Evolutionary conservation across 1,140 invertebrate genomes (phyloP).

Genomic region (Euura lappo): DNA sequence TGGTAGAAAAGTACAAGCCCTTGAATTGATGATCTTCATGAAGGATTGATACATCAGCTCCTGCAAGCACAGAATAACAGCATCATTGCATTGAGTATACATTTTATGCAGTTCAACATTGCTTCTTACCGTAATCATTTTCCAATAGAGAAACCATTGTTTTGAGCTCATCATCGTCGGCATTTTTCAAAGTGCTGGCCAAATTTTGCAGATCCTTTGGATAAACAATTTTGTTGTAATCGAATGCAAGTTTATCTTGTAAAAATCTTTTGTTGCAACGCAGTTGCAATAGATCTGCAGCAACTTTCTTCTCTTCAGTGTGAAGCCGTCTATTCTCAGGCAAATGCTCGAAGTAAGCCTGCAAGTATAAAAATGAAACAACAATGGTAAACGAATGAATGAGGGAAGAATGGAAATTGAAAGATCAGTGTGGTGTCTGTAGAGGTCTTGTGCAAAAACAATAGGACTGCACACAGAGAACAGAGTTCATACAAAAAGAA

Average conservation of each 20-base stretch:
- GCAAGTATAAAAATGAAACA: background rate
- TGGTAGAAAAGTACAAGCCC: conserved; percentile 30
- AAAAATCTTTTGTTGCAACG: conserved; percentile 6
- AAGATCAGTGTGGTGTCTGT: too few relatives aligned
- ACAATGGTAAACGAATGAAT: too few relatives aligned
- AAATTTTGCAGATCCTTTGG: conserved; percentile 7
- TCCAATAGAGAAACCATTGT: background rate
- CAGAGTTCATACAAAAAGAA: too few relatives aligned
- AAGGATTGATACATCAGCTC: conserved; percentile 12
- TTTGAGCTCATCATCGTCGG: background rate
- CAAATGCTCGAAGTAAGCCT: conserved; percentile 12
- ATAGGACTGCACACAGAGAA: too few relatives aligned
- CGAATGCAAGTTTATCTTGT: background rate
- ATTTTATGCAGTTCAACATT: too few relatives aligned
- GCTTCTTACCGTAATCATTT: background rate
- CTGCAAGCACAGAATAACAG: background rate
- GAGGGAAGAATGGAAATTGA: too few relatives aligned
- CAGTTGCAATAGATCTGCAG: background rate
- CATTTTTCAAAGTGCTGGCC: background rate
- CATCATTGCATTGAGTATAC: too few relatives aligned
- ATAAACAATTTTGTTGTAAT: conserved; percentile 7
- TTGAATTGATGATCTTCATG: conserved; percentile 23
- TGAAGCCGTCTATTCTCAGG: conserved; percentile 14
- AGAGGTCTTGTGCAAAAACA: too few relatives aligned
- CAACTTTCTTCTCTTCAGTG: conserved; percentile 11